Percentiles rank a stretch among this genome's conserved stretches.
Evolutionary conservation across 2,797 vertebrate genomes (phyloP).

Genomic region (Lepilemur septentrionalis): DNA sequence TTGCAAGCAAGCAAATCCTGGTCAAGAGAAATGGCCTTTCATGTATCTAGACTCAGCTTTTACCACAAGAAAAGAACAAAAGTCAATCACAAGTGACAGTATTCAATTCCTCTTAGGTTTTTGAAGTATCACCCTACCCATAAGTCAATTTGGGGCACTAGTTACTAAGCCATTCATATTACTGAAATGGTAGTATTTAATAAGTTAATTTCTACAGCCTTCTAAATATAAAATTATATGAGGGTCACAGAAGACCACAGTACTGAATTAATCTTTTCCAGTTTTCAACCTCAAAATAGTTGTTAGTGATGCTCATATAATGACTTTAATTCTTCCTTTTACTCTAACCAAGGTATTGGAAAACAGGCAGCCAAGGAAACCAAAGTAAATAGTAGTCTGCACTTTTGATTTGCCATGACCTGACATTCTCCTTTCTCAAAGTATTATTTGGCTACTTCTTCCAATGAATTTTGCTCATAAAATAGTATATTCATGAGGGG

Average conservation of each 20-base stretch:
- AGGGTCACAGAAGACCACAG: neutral
- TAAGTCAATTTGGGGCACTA: neutral
- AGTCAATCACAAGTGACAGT: neutral
- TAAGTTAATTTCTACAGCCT: neutral
- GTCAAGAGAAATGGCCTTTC: neutral
- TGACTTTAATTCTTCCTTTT: neutral
- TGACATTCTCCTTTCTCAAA: neutral
- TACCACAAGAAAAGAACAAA: neutral
- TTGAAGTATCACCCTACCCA: neutral
- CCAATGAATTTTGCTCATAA: neutral
- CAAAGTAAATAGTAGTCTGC: neutral
- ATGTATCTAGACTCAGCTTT: neutral
- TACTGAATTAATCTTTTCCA: neutral
- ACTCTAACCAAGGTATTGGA: neutral
- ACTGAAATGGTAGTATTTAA: neutral
- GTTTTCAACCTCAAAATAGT: neutral
- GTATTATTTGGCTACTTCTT: neutral
- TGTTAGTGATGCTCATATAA: neutral
- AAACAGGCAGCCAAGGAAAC: neutral
- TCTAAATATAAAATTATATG: neutral
- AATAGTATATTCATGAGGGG: neutral
- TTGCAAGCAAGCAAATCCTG: slow-evolving; percentile 20
- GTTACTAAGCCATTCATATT: neutral
- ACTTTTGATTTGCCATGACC: neutral
- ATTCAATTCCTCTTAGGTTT: neutral